These are phyloP conservation scores for Synanthedon vespiformis DNA, from an alignment of 2,888 invertebrate genomes.

Conservation along the genomic window DNA sequence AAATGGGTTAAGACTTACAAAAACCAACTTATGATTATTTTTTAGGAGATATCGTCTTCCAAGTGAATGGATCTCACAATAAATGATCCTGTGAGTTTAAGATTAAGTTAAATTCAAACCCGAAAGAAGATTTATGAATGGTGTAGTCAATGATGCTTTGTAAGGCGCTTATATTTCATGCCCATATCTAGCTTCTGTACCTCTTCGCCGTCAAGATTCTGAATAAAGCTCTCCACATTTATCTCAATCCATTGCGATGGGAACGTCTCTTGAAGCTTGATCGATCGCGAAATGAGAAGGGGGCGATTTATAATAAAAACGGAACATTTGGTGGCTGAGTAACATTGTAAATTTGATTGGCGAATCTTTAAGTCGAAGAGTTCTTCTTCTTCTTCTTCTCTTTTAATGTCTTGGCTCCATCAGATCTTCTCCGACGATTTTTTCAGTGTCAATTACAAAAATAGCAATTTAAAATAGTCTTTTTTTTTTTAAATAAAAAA, in stretches of 20 bases:
- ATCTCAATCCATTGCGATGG: constrained; percentile 42
- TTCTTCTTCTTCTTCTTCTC: neutral
- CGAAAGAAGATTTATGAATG: neutral
- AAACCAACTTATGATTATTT: too few relatives aligned
- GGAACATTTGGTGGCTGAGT: constrained; percentile 6
- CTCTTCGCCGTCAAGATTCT: constrained; percentile 2
- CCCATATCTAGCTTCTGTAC: neutral
- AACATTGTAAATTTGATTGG: neutral
- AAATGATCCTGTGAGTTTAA: too few relatives aligned
- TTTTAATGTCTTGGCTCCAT: too few relatives aligned
- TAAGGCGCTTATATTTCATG: neutral
- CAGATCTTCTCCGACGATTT: too few relatives aligned
- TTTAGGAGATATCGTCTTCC: too few relatives aligned
- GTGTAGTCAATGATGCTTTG: neutral
- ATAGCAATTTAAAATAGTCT: too few relatives aligned
- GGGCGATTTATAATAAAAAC: constrained; percentile 40
- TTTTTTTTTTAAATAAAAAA: too few relatives aligned
- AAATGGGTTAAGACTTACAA: too few relatives aligned
- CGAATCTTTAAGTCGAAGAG: neutral
- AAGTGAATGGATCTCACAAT: too few relatives aligned
- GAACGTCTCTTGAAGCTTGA: constrained; percentile 29
- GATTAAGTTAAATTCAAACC: neutral
- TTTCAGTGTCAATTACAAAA: too few relatives aligned
- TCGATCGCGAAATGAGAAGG: constrained; percentile 31
- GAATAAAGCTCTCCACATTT: constrained; percentile 29